Conservation (phyloP, 2,113 vertebrate species). For the Candoia aspera region DNA sequence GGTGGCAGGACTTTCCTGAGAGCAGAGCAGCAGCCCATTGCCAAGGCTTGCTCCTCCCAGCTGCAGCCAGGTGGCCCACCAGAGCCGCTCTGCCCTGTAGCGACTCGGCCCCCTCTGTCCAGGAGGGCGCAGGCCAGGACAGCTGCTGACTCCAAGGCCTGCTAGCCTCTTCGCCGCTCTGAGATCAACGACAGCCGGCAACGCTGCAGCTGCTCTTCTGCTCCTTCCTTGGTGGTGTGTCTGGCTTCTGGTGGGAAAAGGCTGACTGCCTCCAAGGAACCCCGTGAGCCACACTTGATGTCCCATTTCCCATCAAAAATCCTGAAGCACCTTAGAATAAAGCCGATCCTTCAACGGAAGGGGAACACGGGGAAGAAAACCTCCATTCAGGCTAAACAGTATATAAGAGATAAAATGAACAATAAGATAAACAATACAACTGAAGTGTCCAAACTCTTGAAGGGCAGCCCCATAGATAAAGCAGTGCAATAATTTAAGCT, state of each 20-base stretch:
- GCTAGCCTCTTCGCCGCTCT: neutral
- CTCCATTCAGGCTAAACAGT: neutral
- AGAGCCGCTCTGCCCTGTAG: neutral
- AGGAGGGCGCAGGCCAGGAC: neutral
- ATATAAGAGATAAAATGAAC: neutral
- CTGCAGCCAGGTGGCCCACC: neutral
- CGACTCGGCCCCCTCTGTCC: neutral
- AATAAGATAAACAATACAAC: too few species aligned
- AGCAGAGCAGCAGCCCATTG: neutral
- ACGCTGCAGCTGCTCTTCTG: too few species aligned
- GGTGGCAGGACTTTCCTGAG: neutral
- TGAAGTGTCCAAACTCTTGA: too few species aligned
- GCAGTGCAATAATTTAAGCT: too few species aligned
- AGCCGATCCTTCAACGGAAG: neutral
- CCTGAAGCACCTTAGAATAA: neutral
- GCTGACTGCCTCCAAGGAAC: neutral
- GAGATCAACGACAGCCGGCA: too few species aligned
- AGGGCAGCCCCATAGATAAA: too few species aligned
- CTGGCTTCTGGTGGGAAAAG: neutral
- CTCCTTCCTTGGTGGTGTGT: neutral
- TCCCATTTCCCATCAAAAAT: neutral
- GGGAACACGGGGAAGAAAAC: neutral
- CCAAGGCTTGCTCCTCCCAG: neutral
- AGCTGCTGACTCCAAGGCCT: neutral
- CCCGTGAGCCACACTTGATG: neutral